phyloP scores from a whole-genome alignment of 2,113 vertebrate species.

The Zosterops hypoxanthus region DNA sequence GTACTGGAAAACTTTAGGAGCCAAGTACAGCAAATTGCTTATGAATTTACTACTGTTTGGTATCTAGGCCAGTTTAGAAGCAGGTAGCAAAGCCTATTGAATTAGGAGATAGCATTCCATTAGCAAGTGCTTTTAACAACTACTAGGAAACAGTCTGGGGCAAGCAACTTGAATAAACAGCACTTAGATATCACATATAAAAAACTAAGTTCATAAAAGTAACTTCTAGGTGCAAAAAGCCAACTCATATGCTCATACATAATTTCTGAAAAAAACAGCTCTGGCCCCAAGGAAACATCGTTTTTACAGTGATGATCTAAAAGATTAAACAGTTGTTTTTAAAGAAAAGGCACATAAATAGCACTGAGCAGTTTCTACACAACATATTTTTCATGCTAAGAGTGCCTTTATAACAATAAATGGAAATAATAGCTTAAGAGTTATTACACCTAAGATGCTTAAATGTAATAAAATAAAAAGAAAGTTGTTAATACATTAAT shows the following conservation, averaged over 20 bases:
- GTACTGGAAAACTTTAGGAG: neutral
- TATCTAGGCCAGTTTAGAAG: neutral
- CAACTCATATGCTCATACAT: neutral
- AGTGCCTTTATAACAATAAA: neutral
- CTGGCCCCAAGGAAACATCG: neutral
- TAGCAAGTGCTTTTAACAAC: neutral
- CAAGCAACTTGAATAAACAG: neutral
- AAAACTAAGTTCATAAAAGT: neutral
- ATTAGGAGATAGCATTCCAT: neutral
- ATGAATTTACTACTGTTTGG: neutral
- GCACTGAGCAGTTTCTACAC: neutral
- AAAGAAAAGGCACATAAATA: neutral
- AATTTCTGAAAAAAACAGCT: neutral
- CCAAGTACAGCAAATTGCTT: neutral
- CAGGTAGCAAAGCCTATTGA: neutral
- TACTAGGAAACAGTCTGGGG: neutral
- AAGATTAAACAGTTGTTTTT: constrained; percentile 4
- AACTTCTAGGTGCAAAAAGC: neutral
- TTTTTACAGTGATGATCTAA: neutral
- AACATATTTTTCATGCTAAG: neutral
- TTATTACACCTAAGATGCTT: neutral
- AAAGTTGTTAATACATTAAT: neutral
- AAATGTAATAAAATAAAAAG: neutral
- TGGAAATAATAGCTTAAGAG: neutral
- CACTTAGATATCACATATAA: neutral